Evolutionary conservation across 1,140 invertebrate genomes (phyloP), one percentile per base, ranked within the genome.

Genomic region (Zaprionus africanus): DNA sequence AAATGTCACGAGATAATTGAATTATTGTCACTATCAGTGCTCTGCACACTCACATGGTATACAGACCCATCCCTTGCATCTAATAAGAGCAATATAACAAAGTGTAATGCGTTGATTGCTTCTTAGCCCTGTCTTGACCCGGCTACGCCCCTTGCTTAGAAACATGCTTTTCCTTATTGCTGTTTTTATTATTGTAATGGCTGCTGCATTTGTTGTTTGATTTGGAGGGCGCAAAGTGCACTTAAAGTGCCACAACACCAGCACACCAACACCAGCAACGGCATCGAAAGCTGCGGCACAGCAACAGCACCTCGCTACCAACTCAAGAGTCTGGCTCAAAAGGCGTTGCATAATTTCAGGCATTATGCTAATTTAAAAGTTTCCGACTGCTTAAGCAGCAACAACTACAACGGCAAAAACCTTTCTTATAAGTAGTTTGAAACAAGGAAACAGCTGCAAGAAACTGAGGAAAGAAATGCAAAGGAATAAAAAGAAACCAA

Each of bases 351-450:
- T 88, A 88, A 88, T 90, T 88, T 87, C 75, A 76, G 81, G 81
- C 84, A 90, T 90, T 88, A 88, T 88, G 84, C 74, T 88, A 88
- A 88, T 88, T 81, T 83, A 74, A 77, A 90, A 88, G 81, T 88
- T 88, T 60, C 81, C 76, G 70, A 76, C 66, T 67, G 64, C 81
- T 76, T 63, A 77, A 67, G 59, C 70, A 77, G 53, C 17, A 66
- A 57, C 58, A 53, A 66, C 28, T 31, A 9, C 60, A 61, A 31
- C 53, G 36, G 49, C 63, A 73, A 51, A 51, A 76, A 64, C 60
- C 46, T 70, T 53, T 59, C 64, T 62, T 60, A 77, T 70, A 78
- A 83, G 84, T 84, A 87, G 84, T 80, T 79, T 79, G n/a, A 76
- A 62, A 63, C 53, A 62, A 64, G 62, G 59, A 54, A 72, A 74